Percentiles rank a stretch among this genome's conserved stretches.
These are phyloP conservation scores for Darevskia mixta DNA, from an alignment of 2,797 vertebrate genomes.

Conservation along the genomic window DNA sequence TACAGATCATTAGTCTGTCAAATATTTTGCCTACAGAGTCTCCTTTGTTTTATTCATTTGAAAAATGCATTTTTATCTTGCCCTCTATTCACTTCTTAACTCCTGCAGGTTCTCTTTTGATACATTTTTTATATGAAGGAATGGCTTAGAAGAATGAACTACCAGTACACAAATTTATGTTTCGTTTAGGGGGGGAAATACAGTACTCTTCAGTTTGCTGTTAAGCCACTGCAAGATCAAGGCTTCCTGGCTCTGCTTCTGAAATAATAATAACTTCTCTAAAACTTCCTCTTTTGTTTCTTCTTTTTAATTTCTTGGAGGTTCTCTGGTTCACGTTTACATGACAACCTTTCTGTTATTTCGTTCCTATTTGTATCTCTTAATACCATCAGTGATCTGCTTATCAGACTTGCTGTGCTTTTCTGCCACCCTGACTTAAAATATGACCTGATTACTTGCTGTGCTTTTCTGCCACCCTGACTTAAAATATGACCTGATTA, in stretches of 20 bases:
- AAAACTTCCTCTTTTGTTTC: not conserved
- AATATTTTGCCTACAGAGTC: not conserved
- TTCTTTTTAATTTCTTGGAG: not conserved
- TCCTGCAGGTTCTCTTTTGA: not conserved
- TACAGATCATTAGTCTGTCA: not conserved
- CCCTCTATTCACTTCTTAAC: not conserved
- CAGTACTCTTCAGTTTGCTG: not conserved
- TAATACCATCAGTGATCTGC: fast-evolving
- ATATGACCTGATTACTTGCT: fast-evolving
- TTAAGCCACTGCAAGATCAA: not conserved
- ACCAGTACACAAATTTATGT: not conserved
- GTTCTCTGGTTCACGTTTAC: not conserved
- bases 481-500: fast-evolving
- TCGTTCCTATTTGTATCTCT: not conserved
- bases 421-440: not conserved
- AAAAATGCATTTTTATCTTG: not conserved
- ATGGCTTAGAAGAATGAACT: not conserved
- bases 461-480: not conserved
- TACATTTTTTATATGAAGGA: not conserved
- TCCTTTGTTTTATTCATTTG: not conserved
- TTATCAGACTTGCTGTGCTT: not conserved
- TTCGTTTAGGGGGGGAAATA: not conserved
- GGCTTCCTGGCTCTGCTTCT: not conserved
- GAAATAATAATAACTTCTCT: not conserved
- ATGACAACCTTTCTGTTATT: not conserved